These are phyloP conservation scores for Sabatieria punctata DNA, from an alignment of 2,888 invertebrate species.

Conservation along the genomic window DNA sequence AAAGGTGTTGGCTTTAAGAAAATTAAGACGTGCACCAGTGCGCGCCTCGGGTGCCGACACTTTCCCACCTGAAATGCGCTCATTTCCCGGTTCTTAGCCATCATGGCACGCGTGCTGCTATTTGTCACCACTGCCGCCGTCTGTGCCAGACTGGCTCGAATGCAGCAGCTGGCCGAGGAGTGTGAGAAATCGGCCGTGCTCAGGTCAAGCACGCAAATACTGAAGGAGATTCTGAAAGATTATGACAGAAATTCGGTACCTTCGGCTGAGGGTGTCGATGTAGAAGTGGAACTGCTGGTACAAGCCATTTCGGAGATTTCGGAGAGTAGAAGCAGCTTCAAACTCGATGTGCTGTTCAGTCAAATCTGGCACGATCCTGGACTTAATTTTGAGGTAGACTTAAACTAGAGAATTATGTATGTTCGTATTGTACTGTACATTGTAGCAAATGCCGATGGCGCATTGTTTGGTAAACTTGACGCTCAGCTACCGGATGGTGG, in stretches of 20 bases:
- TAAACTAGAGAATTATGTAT: background rate
- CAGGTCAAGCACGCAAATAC: slow-evolving; percentile 16
- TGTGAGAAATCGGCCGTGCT: too few species aligned
- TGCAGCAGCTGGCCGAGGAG: too few species aligned
- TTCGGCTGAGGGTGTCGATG: slow-evolving; percentile 27
- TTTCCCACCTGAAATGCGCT: too few species aligned
- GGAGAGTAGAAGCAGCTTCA: slow-evolving; percentile 19
- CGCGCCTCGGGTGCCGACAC: too few species aligned
- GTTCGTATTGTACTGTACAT: background rate
- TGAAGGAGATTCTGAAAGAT: slow-evolving; percentile 21
- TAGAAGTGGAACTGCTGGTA: slow-evolving; percentile 25
- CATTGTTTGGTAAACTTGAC: slow-evolving; percentile 26
- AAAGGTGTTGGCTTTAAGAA: too few species aligned
- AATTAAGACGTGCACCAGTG: too few species aligned
- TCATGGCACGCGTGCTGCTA: too few species aligned
- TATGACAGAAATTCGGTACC: slow-evolving; percentile 29
- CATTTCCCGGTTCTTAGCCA: too few species aligned
- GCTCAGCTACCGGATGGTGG: slow-evolving; percentile 19
- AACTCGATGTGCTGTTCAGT: slow-evolving; percentile 27
- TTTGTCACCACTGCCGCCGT: too few species aligned
- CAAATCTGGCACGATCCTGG: slow-evolving; percentile 31
- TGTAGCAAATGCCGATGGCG: background rate
- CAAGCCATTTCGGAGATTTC: slow-evolving; percentile 10
- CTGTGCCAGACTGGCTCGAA: too few species aligned
- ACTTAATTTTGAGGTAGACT: slow-evolving; percentile 21